Evolutionary conservation across 2,888 invertebrate genomes (phyloP).

Genomic region (Epirrhoe tristata): DNA sequence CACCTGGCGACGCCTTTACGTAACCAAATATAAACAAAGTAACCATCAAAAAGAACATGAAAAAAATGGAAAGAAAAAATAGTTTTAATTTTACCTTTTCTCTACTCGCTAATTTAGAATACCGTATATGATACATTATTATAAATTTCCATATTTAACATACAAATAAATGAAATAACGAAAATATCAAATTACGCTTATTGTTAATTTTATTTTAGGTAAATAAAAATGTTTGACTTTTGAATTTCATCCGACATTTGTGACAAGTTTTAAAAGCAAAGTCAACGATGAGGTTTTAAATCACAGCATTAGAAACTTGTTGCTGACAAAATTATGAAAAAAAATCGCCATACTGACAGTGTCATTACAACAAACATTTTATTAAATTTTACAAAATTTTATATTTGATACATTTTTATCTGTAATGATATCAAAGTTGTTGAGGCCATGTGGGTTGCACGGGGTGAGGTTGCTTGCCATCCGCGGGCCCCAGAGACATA

Average conservation of each 20-base stretch:
- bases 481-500: constrained; percentile 34
- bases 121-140: constrained; percentile 28
- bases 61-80: neutral
- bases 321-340: neutral
- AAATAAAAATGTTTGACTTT: constrained; percentile 67
- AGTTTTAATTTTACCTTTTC: constrained; percentile 18
- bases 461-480: constrained; percentile 34
- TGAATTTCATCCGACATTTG: constrained; percentile 65
- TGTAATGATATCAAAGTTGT: constrained; percentile 62
- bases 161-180: constrained; percentile 24
- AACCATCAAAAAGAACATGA: neutral
- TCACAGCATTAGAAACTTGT: neutral
- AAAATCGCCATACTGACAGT: neutral
- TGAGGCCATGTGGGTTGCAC: constrained; percentile 38
- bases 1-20: constrained; percentile 42
- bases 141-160: constrained; percentile 51
- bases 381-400: constrained; percentile 10
- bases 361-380: neutral
- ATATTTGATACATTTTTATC: constrained; percentile 6
- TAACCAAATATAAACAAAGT: neutral
- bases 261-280: constrained; percentile 27
- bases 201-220: constrained; percentile 62
- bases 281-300: neutral
- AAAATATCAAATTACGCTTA: constrained; percentile 55
- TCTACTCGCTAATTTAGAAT: constrained; percentile 25